Percentiles rank a stretch among this genome's conserved stretches.
These are phyloP conservation scores for Rhynchonycteris naso DNA, from an alignment of 2,797 vertebrate genomes.

Conservation along the genomic window DNA sequence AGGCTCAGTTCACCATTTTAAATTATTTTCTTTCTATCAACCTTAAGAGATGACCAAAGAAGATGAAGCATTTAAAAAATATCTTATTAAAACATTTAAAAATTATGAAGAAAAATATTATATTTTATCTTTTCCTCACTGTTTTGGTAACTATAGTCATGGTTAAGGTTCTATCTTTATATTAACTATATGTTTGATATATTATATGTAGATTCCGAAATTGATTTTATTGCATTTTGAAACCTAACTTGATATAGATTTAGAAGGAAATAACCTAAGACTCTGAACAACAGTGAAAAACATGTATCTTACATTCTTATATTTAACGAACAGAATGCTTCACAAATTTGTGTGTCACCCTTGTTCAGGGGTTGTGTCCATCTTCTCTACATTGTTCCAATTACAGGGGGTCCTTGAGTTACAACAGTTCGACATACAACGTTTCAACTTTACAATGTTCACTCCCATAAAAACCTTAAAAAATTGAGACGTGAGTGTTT, in stretches of 20 bases:
- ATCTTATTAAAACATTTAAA: no score
- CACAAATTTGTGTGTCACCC: not conserved
- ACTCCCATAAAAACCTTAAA: no score
- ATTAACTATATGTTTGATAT: not conserved
- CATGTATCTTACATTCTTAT: not conserved
- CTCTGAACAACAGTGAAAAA: not conserved
- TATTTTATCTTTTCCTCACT: slow-evolving; percentile 29
- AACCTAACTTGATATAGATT: not conserved
- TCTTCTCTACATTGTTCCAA: not conserved
- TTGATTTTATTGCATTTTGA: not conserved
- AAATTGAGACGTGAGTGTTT: no score
- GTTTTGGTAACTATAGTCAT: not conserved
- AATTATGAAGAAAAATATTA: not conserved
- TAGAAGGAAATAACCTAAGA: slow-evolving; percentile 4
- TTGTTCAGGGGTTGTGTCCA: not conserved
- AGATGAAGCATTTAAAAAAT: not conserved
- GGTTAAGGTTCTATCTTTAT: not conserved
- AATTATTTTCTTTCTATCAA: not conserved
- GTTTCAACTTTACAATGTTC: no score
- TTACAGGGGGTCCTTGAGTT: not conserved
- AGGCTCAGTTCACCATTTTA: not conserved
- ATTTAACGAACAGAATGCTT: not conserved
- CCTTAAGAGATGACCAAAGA: not conserved
- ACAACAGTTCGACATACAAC: no score
- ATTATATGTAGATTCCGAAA: not conserved